Evolutionary conservation across 2,113 vertebrate species (phyloP), one percentile per base, ranked within the genome.

Genomic region (Gopherus evgoodei): DNA sequence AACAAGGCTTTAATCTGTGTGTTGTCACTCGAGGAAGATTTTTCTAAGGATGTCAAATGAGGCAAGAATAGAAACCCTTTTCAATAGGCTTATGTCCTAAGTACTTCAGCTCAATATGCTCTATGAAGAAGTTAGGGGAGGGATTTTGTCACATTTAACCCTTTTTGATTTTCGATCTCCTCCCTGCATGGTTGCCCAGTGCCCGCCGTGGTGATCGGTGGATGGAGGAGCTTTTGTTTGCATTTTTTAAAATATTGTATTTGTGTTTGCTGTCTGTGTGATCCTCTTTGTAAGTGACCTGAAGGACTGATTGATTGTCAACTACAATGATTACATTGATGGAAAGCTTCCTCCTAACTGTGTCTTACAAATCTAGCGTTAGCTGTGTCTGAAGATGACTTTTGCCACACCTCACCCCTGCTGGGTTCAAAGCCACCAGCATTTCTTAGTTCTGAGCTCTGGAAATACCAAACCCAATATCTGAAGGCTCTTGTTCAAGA

Each of bases 51-150:
- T 94, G 89, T 89, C 85, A 93, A 94, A 83, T 54, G 94, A 93
- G 91, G 90, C 92, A 96, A 96, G 97, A 98, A 98, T 98, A 98
- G 97, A 96, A 97, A 97, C 89, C 80, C 38, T 4, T 85, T 92
- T 93, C 96, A 97, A 96, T 93, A 97, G 94, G 98, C 95, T 97
- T 98, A 97, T 44, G 31, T 54, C 89, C 94, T 97, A 97, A 98
- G 95, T 56, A 96, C 96, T 93, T 89, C 47, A 95, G 96, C 96
- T 95, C 93, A 88, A 81, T 93, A 76, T 53, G 87, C 86, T 97
- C 95, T 92, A 47, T 89, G 83, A 53, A 86, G 88, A n/a, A 79
- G 65, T 69, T 97, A 90, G 90, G 76, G 95, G 93, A 92, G 82
- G 92, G 96, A 91, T 96, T 93, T 84, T 92, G 92, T 93, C 89